These are phyloP conservation scores for Lipophrys pholis DNA, from an alignment of 2,113 vertebrate species.

Conservation along the genomic window DNA sequence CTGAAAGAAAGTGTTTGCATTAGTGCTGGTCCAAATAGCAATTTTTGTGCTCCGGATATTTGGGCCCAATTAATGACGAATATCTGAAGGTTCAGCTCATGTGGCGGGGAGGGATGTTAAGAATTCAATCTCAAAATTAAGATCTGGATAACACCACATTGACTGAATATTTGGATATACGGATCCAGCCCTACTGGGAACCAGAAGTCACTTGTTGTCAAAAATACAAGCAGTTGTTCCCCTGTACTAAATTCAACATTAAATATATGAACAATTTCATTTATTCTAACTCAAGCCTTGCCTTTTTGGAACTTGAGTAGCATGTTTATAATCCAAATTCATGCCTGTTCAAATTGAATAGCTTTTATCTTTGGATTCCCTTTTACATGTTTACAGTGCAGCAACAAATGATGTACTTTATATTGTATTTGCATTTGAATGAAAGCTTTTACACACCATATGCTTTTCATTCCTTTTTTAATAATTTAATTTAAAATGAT, in stretches of 20 bases:
- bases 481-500: no score
- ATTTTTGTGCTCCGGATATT: no score
- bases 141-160: no score
- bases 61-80: no score
- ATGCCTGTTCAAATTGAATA: not conserved
- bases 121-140: no score
- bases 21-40: no score
- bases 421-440: not conserved
- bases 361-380: not conserved
- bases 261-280: not conserved
- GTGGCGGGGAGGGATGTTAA: no score
- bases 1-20: not conserved
- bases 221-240: not conserved
- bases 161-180: no score
- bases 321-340: not conserved
- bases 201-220: not conserved
- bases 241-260: not conserved
- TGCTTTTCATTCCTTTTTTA: no score
- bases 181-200: no score
- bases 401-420: not conserved
- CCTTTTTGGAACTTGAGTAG: not conserved
- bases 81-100: no score
- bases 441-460: no score
- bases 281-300: not conserved
- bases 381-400: not conserved